These are phyloP conservation scores for Acanthosepion pharaonis DNA, from an alignment of 2,888 invertebrate species.

Conservation along the genomic window DNA sequence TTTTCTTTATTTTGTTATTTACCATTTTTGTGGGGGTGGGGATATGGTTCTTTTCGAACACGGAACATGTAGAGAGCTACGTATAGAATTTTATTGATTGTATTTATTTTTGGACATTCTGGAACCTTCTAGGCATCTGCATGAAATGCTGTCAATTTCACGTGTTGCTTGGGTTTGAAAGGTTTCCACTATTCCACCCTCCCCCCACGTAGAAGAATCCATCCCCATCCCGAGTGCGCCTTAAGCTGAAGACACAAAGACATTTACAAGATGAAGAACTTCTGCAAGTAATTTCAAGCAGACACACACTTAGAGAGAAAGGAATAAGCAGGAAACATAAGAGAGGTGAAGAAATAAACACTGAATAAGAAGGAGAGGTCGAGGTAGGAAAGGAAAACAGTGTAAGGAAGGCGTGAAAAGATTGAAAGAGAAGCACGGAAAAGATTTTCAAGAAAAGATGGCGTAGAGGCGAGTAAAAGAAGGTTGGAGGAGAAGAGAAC, in stretches of 20 bases:
- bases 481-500: too few relatives aligned
- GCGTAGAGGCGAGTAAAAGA: too few relatives aligned
- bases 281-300: slow-evolving; percentile 4
- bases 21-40: too few relatives aligned
- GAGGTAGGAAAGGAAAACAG: too few relatives aligned
- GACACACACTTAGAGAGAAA: not conserved
- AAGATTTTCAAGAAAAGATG: too few relatives aligned
- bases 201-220: not conserved
- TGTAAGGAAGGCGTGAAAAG: too few relatives aligned
- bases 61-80: not conserved
- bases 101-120: not conserved
- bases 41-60: not conserved
- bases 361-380: too few relatives aligned
- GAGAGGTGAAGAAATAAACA: too few relatives aligned
- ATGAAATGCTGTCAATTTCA: slow-evolving; percentile 5
- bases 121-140: slow-evolving; percentile 5
- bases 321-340: not conserved
- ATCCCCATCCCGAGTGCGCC: not conserved
- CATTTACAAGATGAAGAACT: not conserved
- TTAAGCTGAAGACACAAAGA: not conserved
- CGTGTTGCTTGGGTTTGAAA: not conserved
- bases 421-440: too few relatives aligned
- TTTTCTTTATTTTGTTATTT: not conserved
- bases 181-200: not conserved
- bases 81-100: not conserved